Base-by-base conservation (phyloP, 2,888 invertebrate species). In the Tryphoninae sp. region DNA sequence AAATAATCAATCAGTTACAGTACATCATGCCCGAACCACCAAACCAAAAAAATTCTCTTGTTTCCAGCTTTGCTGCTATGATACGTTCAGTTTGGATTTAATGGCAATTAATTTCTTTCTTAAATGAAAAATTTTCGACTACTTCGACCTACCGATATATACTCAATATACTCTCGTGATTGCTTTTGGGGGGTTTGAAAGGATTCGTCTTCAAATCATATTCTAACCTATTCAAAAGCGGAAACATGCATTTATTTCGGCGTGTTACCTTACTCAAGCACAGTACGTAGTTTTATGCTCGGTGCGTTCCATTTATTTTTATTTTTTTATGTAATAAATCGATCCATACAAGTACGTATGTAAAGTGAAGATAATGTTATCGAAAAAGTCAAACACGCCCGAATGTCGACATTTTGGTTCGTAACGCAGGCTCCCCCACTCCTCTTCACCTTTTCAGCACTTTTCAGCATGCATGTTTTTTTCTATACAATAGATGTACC, bases 311-410 rank as follows among this genome's bases (percentile, higher is more conserved):
- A 86, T 88, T 86, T 85, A 88, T 84, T 80, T 69, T 77, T 69
- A 84, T 79, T 86, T 42, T 85, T 84, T 85, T 86, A 85, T 85
- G 84, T 84, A 85, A 82, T 75, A 81, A 87, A 86, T 86, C 82
- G 85, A 87, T 88, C 86, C 84, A 86, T 88, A 86, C 86, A 86
- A 82, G 83, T 81, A 76, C 77, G 77, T 77, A 83, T 83, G 78
- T 80, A 78, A 78, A 77, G 51, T 59, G 26, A 49, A 49, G 40
- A 74, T 49, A 74, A 45, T 84, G 83, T 83, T 84, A 84, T 86
- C 83, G 77, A 85, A 86, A 85, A 85, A 86, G 86, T 87, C 86
- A 88, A 86, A 89, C 86, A 86, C 88, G 85, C 87, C 87, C 86
- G 86, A 85, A 85, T 86, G 85, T 88, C 87, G 88, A 86, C 87